Base-by-base conservation (phyloP, 2,888 invertebrate genomes). In the Drosophila siamana region DNA sequence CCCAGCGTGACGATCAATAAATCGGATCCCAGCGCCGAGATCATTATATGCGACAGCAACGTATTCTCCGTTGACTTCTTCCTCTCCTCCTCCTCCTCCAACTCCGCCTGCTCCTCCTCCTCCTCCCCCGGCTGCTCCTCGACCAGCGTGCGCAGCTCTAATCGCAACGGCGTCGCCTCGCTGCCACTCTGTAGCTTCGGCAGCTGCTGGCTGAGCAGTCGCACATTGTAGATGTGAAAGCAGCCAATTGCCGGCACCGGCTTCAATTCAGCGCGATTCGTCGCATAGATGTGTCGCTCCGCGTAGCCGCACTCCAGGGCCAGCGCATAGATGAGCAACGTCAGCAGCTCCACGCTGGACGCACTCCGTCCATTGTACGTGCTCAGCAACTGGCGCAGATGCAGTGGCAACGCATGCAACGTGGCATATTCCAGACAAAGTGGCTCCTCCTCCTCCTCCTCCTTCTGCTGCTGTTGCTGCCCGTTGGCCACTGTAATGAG, bases 231-330 rank as follows among this genome's bases (percentile, higher is more conserved):
- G 24, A 82, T 67, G 62, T 90, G 82, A 67, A 83, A 92, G 2
- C 84, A 78, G 8, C 80, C 71, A 0, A 74, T 80, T 0, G 85
- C 56, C 3, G 88, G 65, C 51, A 89, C 77, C 0, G 68, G 62
- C 3, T 67, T 55, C n/a, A 74, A 4, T n/a, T 43, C 43, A 11
- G 78, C 41, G 0, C 65, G 54, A 2, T 64, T 66, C 52, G 69
- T 64, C 48, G 50, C 48, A 60, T 78, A 85, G 11, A 75, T 80
- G 0, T 69, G 33, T 7, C 80, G 59, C 11, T 79, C 76, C 9
- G 81, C 81, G 61, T 87, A 92, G 3, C 91, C 92, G 15, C 85
- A 80, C 69, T 92, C 92, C 50, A 92, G 51, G 0, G 90, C 91
- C 33, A 92, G 69, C 41, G 80, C 67, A 71, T 92, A 91, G 41